These are phyloP conservation scores for Sinohyriopsis cumingii DNA, from an alignment of 2,888 invertebrate species.

Conservation along the genomic window DNA sequence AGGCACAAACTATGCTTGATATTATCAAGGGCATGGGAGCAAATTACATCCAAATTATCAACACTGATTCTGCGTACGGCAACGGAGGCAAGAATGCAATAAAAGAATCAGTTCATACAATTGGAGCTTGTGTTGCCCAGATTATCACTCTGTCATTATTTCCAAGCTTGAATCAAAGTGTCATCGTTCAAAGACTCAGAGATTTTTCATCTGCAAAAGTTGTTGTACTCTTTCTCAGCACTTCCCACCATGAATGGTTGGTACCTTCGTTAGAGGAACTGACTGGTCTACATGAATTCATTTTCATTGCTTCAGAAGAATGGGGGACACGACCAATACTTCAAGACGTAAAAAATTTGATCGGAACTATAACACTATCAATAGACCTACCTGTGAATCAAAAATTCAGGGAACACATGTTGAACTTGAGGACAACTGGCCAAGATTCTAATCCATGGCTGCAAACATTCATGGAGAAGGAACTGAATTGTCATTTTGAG, in stretches of 20 bases:
- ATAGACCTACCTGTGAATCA: slow-evolving; percentile 26
- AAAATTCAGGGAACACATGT: slow-evolving; percentile 20
- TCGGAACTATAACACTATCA: slow-evolving; percentile 31
- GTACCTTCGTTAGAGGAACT: slow-evolving; percentile 13
- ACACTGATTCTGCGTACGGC: slow-evolving; percentile 39
- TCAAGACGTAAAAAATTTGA: slow-evolving; percentile 9
- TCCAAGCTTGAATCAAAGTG: slow-evolving; percentile 1
- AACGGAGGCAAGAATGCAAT: slow-evolving; percentile 29
- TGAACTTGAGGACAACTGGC: slow-evolving; percentile 8
- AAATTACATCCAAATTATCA: slow-evolving; percentile 41
- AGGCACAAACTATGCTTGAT: slow-evolving; percentile 31
- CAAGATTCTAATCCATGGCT: slow-evolving; percentile 30
- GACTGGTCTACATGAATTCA: slow-evolving; percentile 21
- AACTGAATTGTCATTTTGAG: slow-evolving; percentile 35
- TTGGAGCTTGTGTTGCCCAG: slow-evolving; percentile 32
- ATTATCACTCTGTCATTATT: slow-evolving; percentile 13
- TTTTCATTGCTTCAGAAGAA: slow-evolving; percentile 34
- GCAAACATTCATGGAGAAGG: slow-evolving; percentile 25
- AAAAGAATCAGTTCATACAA: too few relatives aligned
- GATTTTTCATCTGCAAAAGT: slow-evolving; percentile 20
- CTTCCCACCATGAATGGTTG: slow-evolving; percentile 16
- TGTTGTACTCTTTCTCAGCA: slow-evolving; percentile 32
- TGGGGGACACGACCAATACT: slow-evolving; percentile 30
- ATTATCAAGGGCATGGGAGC: slow-evolving; percentile 24
- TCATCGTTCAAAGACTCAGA: slow-evolving; percentile 16